Evolutionary conservation across 1,140 invertebrate genomes (phyloP), one percentile per base, ranked within the genome.

Genomic region (Anagrus nilaparvatae): DNA sequence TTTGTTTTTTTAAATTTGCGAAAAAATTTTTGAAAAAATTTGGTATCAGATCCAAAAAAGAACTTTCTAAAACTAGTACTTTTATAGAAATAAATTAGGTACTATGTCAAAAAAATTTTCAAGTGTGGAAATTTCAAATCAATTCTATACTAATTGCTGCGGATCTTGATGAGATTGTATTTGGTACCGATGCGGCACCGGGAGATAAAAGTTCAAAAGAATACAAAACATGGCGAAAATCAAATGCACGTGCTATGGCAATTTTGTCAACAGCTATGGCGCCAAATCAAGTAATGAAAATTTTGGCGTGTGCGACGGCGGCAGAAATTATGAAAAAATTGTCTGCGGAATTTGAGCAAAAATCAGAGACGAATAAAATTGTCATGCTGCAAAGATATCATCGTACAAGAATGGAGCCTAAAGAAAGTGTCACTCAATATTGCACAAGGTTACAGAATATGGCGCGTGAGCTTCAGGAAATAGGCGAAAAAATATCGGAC

Each of bases 301-400:
- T 51, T 3, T 18, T 48, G 2, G 36, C 40, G 10, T 48, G 49
- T 33, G 14, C 14, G 18, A 43, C 42, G 18, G 33, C 49, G 5
- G 45, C 40, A 23, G 38, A 38, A 41, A 50, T 50, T 38, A 44
- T 44, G 48, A 38, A 41, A 8, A 18, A 36, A 20, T 24, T 50
- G 8, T 27, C 10, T 18, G 24, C 20, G 5, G 40, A 44, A 7
- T 35, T 47, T 21, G 45, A 47, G 17, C 47, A 49, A 38, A 39
- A 14, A 47, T 25, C 35, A 2, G 35, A 13, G 4, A 37, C 35
- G 10, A 2, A 37, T 12, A 37, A 47, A 40, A 12, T 47, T 33
- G 23, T 36, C 7, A 20, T 47, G 24, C n/a, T 42, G 24, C 34
- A 50, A 9, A 43, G 40, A 14, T 47, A 47, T 13, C 42, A 50